Evolutionary conservation across 2,888 invertebrate species (phyloP), one percentile per base, ranked within the genome.

Genomic region (Drosophila vallismaia): DNA sequence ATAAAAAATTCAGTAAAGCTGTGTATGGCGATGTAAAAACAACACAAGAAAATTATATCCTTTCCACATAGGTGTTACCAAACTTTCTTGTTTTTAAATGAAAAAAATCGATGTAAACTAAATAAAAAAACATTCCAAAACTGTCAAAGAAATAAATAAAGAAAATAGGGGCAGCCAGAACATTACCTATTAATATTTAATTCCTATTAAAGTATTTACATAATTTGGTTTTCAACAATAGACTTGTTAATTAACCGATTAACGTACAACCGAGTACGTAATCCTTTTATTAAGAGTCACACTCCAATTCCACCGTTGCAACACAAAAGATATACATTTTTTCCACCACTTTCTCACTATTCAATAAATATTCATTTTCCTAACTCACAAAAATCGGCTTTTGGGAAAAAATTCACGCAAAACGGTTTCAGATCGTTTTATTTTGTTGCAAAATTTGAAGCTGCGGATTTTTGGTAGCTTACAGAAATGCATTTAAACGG

Each of bases 401-500:
- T 71, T 51, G 45, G 48, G 38, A 26, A 53, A 54, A 36, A 38
- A 48, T 33, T 7, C 19, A 19, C 19, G 19, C 19, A 19, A 19
- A 19, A 63, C 42, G 58, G 26, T 45, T 66, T 60, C 36, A 5
- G 6, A 49, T 40, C 5, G 42, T 57, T 70, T 66, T 63, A 60
- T 62, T 85, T 73, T 76, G 70, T 64, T 67, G 71, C 79, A 76
- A 68, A 77, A 77, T 74, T 49, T 63, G 28, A 75, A 54, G 66
- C 52, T 62, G 38, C 81, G 78, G 81, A 84, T 77, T 85, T 85
- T 84, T 75, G 70, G 58, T 54, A 78, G 79, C 76, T 59, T 68
- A 58, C 70, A 75, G 75, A 81, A 85, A 75, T 82, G 70, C 86
- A 79, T 79, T 79, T 82, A 81, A 81, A 60, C 63, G 69, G 48